Percentiles rank a stretch among this genome's conserved stretches.
Conservation (phyloP, 2,888 invertebrate genomes). For the Melipona beecheii region DNA sequence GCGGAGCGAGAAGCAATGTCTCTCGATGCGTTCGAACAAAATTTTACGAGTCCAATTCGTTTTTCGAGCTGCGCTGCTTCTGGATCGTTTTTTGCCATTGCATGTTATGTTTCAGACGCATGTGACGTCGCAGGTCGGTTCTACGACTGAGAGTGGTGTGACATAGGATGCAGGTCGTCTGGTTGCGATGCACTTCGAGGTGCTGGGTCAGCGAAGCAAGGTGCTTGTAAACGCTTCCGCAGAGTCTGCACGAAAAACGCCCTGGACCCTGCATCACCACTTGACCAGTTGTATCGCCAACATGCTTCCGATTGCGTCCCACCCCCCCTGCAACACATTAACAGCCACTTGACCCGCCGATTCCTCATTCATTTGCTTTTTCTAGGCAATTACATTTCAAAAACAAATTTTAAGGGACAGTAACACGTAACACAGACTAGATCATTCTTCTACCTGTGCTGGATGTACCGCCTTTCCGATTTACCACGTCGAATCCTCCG, state of each 20-base stretch:
- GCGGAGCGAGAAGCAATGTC: slow-evolving; percentile 64
- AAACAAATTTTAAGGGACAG: slow-evolving; percentile 44
- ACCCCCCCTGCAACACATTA: slow-evolving; percentile 84
- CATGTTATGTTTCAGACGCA: slow-evolving; percentile 84
- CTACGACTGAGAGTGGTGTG: slow-evolving; percentile 84
- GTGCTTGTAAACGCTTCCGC: slow-evolving; percentile 84
- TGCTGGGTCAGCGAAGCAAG: slow-evolving; percentile 84
- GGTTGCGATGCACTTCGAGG: slow-evolving; percentile 84
- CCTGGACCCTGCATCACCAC: slow-evolving; percentile 84
- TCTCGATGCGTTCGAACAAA: slow-evolving; percentile 43
- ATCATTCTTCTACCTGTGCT: slow-evolving; percentile 52
- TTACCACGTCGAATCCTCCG: slow-evolving; percentile 13
- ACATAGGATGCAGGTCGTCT: slow-evolving; percentile 84
- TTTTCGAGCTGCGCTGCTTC: slow-evolving; percentile 81
- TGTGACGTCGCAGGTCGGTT: slow-evolving; percentile 84
- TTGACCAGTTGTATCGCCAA: slow-evolving; percentile 83
- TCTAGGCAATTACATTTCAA: slow-evolving; percentile 48
- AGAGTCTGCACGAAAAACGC: slow-evolving; percentile 84
- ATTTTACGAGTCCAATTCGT: slow-evolving; percentile 79
- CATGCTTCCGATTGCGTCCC: slow-evolving; percentile 84
- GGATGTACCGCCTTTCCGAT: slow-evolving; percentile 29
- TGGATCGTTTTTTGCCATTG: slow-evolving; percentile 83
- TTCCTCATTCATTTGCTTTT: slow-evolving; percentile 70
- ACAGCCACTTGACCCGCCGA: slow-evolving; percentile 82
- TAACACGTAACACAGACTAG: slow-evolving; percentile 62